Evolutionary conservation across 2,113 vertebrate species (phyloP), one percentile per base, ranked within the genome.

Genomic region (Etheostoma cragini): DNA sequence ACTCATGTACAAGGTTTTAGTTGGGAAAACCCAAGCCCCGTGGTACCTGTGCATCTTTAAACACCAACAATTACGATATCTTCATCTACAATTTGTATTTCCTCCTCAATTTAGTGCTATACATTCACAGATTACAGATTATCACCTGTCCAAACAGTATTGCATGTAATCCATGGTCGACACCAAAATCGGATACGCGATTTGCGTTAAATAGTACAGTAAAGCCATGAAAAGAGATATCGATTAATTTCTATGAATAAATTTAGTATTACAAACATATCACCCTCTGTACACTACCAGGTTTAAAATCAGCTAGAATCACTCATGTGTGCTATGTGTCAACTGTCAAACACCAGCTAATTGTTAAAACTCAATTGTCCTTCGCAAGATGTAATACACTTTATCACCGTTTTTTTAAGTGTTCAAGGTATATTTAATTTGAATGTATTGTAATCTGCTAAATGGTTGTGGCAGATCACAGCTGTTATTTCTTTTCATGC

Each of bases 401-500:
- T 22, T 22, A 53, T 53, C 19, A n/a, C 47, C 5, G 3, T 53
- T 11, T 67, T 66, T 52, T 8, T n/a, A 15, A 49, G 17, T n/a
- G 57, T 69, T 10, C 45, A 30, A 11, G 24, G 45, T 45, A 5
- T 42, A 12, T 71, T 71, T 13, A 67, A 58, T 42, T 68, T 56
- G 63, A 50, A 50, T 24, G 10, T 49, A 14, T 7, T 22, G 17
- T 64, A 53, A 76, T 69, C 75, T 30, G 17, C 24, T 33, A 6
- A 61, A 70, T 14, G 62, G 67, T 63, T 42, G 35, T 17, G 3
- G 16, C 12, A 54, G 58, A 87, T 85, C 72, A 83, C 57, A 68
- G 77, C 53, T 49, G 76, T 26, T 65, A 67, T 80, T 78, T 16
- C 64, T 64, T 80, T 56, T 72, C 72, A 57, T 78, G 77, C 60